Evolutionary conservation across 2,797 vertebrate genomes (phyloP).

Genomic region (Balearica regulorum): DNA sequence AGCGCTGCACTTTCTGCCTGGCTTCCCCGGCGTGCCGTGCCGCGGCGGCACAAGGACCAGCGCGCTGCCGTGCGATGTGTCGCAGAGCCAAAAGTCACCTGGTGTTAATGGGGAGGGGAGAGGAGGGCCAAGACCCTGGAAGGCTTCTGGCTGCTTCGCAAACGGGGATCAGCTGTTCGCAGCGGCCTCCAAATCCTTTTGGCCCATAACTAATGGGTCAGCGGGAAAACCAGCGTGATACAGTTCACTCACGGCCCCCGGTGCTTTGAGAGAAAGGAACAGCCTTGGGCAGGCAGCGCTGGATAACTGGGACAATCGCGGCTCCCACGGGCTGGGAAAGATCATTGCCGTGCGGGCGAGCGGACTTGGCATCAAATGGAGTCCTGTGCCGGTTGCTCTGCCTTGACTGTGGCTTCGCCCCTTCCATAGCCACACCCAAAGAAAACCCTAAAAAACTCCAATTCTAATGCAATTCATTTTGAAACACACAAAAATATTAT

Average conservation of each 20-base stretch:
- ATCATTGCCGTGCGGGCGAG: rapidly evolving
- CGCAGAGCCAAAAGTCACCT: background rate
- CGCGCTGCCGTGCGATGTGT: background rate
- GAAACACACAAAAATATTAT: rapidly evolving
- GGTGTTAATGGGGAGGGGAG: background rate
- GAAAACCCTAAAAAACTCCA: rapidly evolving
- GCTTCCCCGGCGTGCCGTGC: background rate
- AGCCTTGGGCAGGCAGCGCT: background rate
- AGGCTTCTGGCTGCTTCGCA: background rate
- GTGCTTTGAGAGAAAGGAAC: background rate
- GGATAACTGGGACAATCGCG: rapidly evolving
- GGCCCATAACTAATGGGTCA: too few species aligned
- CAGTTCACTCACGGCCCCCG: rapidly evolving
- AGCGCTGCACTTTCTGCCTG: background rate
- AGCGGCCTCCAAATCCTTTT: background rate
- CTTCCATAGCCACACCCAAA: rapidly evolving
- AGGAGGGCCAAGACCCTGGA: background rate
- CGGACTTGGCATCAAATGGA: rapidly evolving
- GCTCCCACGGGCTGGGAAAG: background rate
- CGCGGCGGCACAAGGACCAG: background rate
- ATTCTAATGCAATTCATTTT: rapidly evolving
- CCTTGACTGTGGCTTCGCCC: background rate
- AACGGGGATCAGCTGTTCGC: background rate
- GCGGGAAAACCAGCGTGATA: rapidly evolving
- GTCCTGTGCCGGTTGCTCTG: background rate